A percentile compares a stretch with the other conserved stretches of the same genome.
Evolutionary conservation across 2,113 vertebrate species (phyloP).

Genomic region (Otis tarda): DNA sequence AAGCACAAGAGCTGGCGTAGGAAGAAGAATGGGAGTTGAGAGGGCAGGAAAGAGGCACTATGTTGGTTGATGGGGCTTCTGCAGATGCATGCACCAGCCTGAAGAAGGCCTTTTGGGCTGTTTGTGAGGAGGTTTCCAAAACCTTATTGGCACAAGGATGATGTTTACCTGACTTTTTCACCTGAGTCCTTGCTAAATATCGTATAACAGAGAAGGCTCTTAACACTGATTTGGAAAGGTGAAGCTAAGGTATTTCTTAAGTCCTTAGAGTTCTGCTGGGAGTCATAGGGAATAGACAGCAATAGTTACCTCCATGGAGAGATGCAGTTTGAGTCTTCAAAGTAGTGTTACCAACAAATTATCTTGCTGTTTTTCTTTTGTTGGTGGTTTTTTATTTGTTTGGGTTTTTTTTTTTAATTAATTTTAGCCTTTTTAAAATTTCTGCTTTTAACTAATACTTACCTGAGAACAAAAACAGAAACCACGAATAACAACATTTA

Average conservation of each 20-base stretch:
- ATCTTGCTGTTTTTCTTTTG: not conserved
- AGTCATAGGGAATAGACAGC: not conserved
- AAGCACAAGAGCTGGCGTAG: rapidly evolving
- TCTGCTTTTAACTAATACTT: not conserved
- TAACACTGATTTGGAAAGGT: not conserved
- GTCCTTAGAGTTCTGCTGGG: not conserved
- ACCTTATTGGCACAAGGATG: not conserved
- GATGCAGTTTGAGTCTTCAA: not conserved
- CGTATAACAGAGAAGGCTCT: not conserved
- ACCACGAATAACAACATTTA: not conserved
- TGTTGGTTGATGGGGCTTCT: not conserved
- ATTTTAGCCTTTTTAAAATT: not conserved
- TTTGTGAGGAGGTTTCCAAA: not conserved
- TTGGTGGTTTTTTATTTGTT: not conserved
- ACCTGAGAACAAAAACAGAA: not conserved
- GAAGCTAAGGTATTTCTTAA: not conserved
- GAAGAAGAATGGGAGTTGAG: not conserved
- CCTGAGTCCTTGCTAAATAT: not conserved
- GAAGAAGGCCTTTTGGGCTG: not conserved
- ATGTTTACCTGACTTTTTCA: not conserved
- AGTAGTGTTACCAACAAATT: not conserved
- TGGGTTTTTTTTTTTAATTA: not conserved
- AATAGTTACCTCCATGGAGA: not conserved
- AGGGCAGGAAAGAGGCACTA: not conserved
- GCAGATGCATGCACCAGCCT: not conserved